Percentiles rank a stretch among this genome's conserved stretches.
phyloP scores from a whole-genome alignment of 2,797 vertebrate genomes.

The Oreortyx pictus region DNA sequence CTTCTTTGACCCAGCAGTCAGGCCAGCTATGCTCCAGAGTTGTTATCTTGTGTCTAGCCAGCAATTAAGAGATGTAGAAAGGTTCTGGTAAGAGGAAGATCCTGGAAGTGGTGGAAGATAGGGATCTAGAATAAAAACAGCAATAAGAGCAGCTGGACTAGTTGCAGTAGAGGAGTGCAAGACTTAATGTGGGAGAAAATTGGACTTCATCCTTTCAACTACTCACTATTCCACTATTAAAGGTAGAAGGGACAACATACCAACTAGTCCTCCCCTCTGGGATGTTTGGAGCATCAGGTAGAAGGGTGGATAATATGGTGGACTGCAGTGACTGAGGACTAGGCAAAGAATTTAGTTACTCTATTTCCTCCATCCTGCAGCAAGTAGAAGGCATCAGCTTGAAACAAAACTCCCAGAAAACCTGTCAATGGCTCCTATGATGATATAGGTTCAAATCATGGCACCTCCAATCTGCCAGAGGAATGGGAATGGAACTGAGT shows the following conservation, averaged over 20 bases:
- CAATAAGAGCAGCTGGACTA: not conserved
- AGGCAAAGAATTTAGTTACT: not conserved
- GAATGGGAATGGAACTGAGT: not conserved
- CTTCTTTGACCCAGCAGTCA: not conserved
- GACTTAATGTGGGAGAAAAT: not conserved
- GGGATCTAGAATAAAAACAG: not conserved
- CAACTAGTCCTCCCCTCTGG: not conserved
- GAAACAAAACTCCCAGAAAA: rapidly evolving
- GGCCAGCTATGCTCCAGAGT: not conserved
- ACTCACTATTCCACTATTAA: not conserved
- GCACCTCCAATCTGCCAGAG: not conserved
- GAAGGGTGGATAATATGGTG: not conserved
- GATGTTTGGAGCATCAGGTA: not conserved
- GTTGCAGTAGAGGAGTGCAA: not conserved
- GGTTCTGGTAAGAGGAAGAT: not conserved
- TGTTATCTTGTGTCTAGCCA: not conserved
- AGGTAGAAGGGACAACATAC: not conserved
- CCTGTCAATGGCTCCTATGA: not conserved
- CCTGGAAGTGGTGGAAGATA: not conserved
- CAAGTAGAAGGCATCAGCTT: not conserved
- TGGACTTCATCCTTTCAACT: not conserved
- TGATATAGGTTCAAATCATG: rapidly evolving
- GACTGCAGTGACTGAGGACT: not conserved
- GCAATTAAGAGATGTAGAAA: not conserved
- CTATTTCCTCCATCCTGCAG: not conserved